Conservation (phyloP, 2,797 vertebrate genomes). For the Pagetopsis macropterus region DNA sequence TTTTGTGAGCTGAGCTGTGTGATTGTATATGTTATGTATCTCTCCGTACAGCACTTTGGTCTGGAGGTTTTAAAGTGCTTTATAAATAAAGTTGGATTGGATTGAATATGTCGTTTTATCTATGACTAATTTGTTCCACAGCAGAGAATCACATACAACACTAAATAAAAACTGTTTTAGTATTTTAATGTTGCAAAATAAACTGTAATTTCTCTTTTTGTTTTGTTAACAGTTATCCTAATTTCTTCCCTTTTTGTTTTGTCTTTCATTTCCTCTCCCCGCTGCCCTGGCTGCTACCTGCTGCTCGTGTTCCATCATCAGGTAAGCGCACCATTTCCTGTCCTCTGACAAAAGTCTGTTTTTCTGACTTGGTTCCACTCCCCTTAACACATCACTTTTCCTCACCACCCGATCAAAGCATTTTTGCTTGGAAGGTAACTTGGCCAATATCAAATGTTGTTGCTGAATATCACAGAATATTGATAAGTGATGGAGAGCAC, state of each 20-base stretch:
- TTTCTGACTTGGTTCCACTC: constrained; percentile 26
- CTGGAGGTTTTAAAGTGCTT: too few species aligned
- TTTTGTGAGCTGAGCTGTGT: too few species aligned
- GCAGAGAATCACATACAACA: constrained; percentile 13
- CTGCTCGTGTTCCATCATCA: constrained; percentile 63
- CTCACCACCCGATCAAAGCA: constrained; percentile 35
- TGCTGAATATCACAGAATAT: constrained; percentile 25
- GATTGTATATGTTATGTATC: too few species aligned
- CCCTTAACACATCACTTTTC: constrained; percentile 31
- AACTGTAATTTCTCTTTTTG: background rate
- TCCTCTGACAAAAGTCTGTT: constrained; percentile 34
- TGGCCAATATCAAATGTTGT: constrained; percentile 17
- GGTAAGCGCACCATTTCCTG: constrained; percentile 74
- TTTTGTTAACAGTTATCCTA: constrained; percentile 21
- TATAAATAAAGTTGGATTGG: too few species aligned
- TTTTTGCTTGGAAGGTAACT: constrained; percentile 40
- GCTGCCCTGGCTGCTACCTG: constrained; percentile 42
- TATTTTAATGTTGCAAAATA: constrained; percentile 14
- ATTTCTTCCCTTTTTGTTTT: constrained; percentile 46
- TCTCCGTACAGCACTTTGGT: too few species aligned
- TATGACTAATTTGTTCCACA: constrained; percentile 35
- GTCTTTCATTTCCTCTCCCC: constrained; percentile 62
- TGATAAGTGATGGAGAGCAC: constrained; percentile 15
- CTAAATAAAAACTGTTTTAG: background rate
- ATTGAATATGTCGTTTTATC: constrained; percentile 8